Evolutionary conservation across 2,888 invertebrate species (phyloP).

Genomic region (Chymomyza caudatula): DNA sequence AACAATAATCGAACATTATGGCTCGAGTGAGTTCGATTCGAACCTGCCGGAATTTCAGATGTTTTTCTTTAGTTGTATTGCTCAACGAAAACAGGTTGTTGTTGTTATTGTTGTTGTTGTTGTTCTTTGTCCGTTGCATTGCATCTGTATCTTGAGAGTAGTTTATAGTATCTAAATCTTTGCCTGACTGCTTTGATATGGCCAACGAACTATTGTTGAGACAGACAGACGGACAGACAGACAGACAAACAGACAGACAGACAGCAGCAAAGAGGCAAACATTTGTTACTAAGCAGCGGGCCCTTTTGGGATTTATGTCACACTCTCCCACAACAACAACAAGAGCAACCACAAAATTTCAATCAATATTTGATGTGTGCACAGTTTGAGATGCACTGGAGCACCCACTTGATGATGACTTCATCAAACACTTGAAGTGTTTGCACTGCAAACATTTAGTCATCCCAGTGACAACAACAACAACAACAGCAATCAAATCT

Average conservation of each 20-base stretch:
- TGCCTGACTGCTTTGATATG: background rate
- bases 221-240: background rate
- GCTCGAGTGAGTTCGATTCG: background rate
- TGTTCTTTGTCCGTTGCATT: background rate
- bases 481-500: background rate
- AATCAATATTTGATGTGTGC: too few relatives aligned
- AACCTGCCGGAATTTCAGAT: background rate
- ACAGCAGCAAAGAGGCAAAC: background rate
- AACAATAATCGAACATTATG: background rate
- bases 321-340: conserved; percentile 10
- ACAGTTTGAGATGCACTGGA: background rate
- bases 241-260: background rate
- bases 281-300: background rate
- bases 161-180: background rate
- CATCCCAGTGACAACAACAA: background rate
- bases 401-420: background rate
- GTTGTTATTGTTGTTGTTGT: background rate
- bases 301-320: conserved; percentile 38
- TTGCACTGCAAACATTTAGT: background rate
- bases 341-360: background rate
- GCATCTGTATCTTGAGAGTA: background rate
- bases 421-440: background rate
- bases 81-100: conserved; percentile 2
- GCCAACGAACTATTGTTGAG: conserved; percentile 16
- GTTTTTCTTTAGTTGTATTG: background rate